phyloP scores from a whole-genome alignment of 2,888 invertebrate species.

The Epinotia ramella region DNA sequence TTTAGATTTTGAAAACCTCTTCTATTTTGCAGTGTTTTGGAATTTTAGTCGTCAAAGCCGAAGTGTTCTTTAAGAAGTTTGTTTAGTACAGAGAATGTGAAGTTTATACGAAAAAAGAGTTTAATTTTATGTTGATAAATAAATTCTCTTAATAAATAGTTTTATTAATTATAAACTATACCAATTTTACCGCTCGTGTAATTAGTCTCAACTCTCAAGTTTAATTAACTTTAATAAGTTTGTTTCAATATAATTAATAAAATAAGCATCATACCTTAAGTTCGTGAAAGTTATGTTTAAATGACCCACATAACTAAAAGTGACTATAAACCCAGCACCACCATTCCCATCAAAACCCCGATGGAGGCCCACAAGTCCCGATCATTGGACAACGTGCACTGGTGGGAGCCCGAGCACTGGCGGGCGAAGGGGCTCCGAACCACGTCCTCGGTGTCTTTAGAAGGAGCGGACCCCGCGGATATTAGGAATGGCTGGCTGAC shows the following conservation, averaged over 20 bases:
- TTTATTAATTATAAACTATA: neutral
- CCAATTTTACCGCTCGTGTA: neutral
- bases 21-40: neutral
- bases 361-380: slow-evolving; percentile 69
- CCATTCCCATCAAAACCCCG: slow-evolving; percentile 5
- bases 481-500: slow-evolving; percentile 80
- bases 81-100: neutral
- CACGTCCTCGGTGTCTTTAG: slow-evolving; percentile 68
- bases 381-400: slow-evolving; percentile 71
- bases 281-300: neutral
- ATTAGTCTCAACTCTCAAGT: neutral
- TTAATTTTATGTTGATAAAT: neutral
- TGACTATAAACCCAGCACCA: neutral
- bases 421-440: slow-evolving; percentile 60
- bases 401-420: slow-evolving; percentile 77
- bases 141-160: neutral
- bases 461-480: slow-evolving; percentile 66
- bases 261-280: too few relatives aligned
- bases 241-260: too few relatives aligned
- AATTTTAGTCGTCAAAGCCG: neutral
- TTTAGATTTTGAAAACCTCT: neutral
- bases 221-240: neutral
- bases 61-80: neutral
- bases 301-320: slow-evolving; percentile 13
- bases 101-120: neutral